Base-by-base conservation (phyloP, 2,113 vertebrate species). In the Pedetes capensis region DNA sequence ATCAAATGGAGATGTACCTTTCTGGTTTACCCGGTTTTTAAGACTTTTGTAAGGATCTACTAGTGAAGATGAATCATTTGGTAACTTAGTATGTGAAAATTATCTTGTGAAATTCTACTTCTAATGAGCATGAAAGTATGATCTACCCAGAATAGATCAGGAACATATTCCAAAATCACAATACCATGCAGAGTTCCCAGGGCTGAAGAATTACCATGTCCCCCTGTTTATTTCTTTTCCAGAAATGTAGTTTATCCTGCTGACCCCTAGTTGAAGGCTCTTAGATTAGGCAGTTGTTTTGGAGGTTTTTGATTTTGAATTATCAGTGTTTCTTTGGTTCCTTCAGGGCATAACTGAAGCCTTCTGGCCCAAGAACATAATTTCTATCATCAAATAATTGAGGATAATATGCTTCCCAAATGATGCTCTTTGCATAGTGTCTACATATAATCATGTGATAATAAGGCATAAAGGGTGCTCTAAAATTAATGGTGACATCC, bases 351-450 rank as follows among this genome's bases (percentile, higher is more conserved):
- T 75, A 87, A 79, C 94, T 94, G 64, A 89, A 69, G 88, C 47
- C 53, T 93, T 59, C 75, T 96, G 84, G 87, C 75, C 82, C 93
- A 93, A 96, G 89, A 96, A 83, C 69, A 42, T 87, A 96, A 88
- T 96, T 96, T 82, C 78, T 94, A 61, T 92, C 72, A 95, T 95
- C 87, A 95, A 92, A 84, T 95, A 93, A 92, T 75, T 96, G 91
- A 93, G 92, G 93, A 90, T 95, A 84, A 93, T 85, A 68, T 82
- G 51, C 71, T 76, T 64, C 71, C 71, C 47, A 90, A 93, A 84
- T 87, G 32, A 27, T 61, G 51, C 25, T 95, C 16, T 92, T 84
- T 97, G 93, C 47, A 75, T 63, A 71, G 27, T 74, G 42, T 55
- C 55, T 74, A 59, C 81, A 64, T 89, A 32, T 75, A 87, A 79